Base-by-base conservation (phyloP, 2,888 invertebrate species). In the Schrankia costaestrigalis region DNA sequence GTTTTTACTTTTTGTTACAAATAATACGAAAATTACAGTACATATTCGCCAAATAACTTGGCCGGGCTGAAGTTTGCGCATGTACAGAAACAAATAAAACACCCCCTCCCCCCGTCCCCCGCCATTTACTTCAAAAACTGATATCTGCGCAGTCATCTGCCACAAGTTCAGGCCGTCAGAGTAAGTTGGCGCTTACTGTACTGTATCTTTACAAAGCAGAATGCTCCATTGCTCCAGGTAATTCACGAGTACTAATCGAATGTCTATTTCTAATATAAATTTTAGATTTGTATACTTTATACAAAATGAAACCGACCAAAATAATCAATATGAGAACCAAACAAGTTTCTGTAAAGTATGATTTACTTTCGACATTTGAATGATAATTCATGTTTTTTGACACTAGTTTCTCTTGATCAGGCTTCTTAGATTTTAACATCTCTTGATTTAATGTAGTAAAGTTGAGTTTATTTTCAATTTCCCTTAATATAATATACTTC, bases 211-310 rank as follows among this genome's bases (percentile, higher is more conserved):
- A 72, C 29, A 73, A 46, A 29, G 49, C 40, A 1, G 71, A 71
- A 31, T 55, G 59, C 15, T 70, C 71, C 56, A 71, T 71, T 3
- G 63, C 55, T 11, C 54, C 63, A 0, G 69, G 55, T 19, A 74
- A 46, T 11, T 65, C 57, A 0, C 65, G 57, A 9, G 68, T 71
- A 38, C 71, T 73, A 1, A 61, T 25, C 7, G 71, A 67, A 21
- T 59, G 43, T 5, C 59, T 36, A 11, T 45, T 56, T 21, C 56
- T 55, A 11, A 53, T 19, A 46, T 56, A 62, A 27, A 57, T 44
- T 27, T 59, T 51, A 0, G 68, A 63, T 26, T 67, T 70, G 38
- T 69, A 72, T 19, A 67, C 35, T 27, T 63, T 63, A 35, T 58
- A 64, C 11, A 69, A 45, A 31, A 64, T 35, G 8, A 63, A 54